phyloP scores from a whole-genome alignment of 2,888 invertebrate genomes.

The Eristalinus sepulchralis region DNA sequence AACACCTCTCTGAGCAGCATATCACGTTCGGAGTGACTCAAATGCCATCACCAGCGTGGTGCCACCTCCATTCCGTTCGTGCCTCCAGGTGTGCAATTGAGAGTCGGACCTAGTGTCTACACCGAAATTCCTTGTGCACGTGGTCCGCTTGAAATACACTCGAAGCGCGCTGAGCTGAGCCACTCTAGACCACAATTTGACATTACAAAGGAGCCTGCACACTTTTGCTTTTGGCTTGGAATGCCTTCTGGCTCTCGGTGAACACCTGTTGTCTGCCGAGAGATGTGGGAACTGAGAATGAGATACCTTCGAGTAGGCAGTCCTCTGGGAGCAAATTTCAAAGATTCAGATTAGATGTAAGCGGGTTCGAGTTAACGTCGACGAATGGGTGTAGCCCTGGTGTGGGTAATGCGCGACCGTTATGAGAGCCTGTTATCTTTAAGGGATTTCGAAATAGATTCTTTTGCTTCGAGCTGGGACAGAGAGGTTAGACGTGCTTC shows the following conservation, averaged over 20 bases:
- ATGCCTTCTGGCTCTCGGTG: background rate
- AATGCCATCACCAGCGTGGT: slow-evolving; percentile 44
- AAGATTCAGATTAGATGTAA: background rate
- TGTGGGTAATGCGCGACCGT: background rate
- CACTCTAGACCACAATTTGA: slow-evolving; percentile 26
- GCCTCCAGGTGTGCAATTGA: slow-evolving; percentile 40
- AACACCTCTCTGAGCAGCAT: slow-evolving; percentile 38
- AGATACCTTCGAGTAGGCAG: background rate
- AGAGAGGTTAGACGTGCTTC: background rate
- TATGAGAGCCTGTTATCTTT: background rate
- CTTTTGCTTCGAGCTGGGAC: background rate
- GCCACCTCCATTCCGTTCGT: slow-evolving; percentile 14
- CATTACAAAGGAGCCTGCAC: slow-evolving; percentile 40
- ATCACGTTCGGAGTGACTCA: slow-evolving; percentile 48
- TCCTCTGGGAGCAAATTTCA: slow-evolving; percentile 8
- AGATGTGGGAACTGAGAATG: background rate
- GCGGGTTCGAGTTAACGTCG: background rate
- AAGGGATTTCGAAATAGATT: background rate
- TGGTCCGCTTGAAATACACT: slow-evolving; percentile 48
- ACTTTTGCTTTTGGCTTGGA: slow-evolving; percentile 32
- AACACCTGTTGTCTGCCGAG: slow-evolving; percentile 45
- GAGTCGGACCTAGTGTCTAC: background rate
- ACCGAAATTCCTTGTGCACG: slow-evolving; percentile 59
- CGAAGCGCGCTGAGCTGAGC: background rate
- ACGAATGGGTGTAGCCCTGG: background rate